These are phyloP conservation scores for Rhynchonema sp. DNA, from an alignment of 2,888 invertebrate species.

Conservation along the genomic window DNA sequence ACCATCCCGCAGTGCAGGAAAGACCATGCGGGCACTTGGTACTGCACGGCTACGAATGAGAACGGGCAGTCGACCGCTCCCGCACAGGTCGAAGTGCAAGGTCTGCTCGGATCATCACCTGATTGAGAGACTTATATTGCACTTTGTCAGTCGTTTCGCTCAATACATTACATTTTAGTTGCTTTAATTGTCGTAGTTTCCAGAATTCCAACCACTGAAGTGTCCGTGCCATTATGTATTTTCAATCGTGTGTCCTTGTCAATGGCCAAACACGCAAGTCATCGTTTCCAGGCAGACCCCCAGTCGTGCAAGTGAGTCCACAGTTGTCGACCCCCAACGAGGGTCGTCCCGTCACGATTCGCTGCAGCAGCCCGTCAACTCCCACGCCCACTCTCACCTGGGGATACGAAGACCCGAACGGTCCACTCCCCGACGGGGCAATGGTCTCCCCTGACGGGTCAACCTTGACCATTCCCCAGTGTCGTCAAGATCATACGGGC, in stretches of 20 bases:
- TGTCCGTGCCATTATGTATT: too few species aligned
- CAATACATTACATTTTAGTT: too few species aligned
- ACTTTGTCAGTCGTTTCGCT: too few species aligned
- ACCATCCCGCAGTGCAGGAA: background rate
- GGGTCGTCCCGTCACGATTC: constrained; percentile 27
- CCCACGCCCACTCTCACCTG: constrained; percentile 31
- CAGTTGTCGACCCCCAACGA: constrained; percentile 3
- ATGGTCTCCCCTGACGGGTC: background rate
- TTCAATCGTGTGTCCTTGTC: too few species aligned
- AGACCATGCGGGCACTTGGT: background rate
- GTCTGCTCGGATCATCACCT: too few species aligned
- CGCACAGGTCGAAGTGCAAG: background rate
- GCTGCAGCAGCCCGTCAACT: constrained; percentile 29
- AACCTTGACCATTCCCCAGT: background rate
- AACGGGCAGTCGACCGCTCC: background rate
- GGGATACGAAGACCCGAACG: constrained; percentile 9
- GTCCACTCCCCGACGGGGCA: background rate
- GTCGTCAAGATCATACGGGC: background rate
- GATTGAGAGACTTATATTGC: too few species aligned
- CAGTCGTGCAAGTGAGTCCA: background rate
- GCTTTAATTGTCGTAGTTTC: too few species aligned
- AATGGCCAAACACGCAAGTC: too few species aligned
- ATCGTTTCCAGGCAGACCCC: too few species aligned
- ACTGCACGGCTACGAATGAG: background rate
- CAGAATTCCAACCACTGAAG: too few species aligned